Percentiles rank a stretch among this genome's conserved stretches.
Conservation (phyloP, 2,113 vertebrate species). For the Charina bottae region DNA sequence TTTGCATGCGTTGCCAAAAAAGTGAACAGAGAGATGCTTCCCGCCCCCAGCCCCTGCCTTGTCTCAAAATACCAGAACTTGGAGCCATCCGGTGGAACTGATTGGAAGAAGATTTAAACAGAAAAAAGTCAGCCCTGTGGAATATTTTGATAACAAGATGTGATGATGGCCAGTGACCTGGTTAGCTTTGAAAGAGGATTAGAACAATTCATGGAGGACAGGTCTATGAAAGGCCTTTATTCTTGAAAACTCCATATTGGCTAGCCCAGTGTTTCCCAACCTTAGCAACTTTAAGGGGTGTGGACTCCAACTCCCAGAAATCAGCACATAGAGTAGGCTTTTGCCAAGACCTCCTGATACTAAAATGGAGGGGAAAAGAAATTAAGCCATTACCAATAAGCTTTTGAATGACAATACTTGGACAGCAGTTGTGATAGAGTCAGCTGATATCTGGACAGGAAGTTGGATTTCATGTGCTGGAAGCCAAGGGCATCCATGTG, state of each 20-base stretch:
- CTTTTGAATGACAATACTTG: neutral
- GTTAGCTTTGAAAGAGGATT: neutral
- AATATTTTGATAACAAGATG: neutral
- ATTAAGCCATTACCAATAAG: neutral
- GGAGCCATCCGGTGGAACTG: neutral
- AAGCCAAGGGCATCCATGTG: too few species aligned
- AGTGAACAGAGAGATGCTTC: neutral
- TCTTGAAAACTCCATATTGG: neutral
- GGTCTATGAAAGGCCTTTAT: neutral
- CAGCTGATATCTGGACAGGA: too few species aligned
- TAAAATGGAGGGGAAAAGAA: neutral
- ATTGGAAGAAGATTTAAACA: neutral
- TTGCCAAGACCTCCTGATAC: too few species aligned
- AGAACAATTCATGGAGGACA: neutral
- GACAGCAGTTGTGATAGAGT: too few species aligned
- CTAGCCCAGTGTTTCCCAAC: too few species aligned
- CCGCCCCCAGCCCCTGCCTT: neutral
- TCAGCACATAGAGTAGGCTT: too few species aligned
- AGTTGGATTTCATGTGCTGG: too few species aligned
- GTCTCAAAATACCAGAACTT: neutral
- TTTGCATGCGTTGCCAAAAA: neutral
- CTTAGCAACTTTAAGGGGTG: too few species aligned
- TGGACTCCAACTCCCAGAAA: too few species aligned
- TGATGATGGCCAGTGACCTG: neutral
- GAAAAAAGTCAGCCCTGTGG: neutral